A percentile compares a stretch with the other conserved stretches of the same genome.
These are phyloP conservation scores for Toxostoma redivivum DNA, from an alignment of 2,113 vertebrate species.

Conservation along the genomic window DNA sequence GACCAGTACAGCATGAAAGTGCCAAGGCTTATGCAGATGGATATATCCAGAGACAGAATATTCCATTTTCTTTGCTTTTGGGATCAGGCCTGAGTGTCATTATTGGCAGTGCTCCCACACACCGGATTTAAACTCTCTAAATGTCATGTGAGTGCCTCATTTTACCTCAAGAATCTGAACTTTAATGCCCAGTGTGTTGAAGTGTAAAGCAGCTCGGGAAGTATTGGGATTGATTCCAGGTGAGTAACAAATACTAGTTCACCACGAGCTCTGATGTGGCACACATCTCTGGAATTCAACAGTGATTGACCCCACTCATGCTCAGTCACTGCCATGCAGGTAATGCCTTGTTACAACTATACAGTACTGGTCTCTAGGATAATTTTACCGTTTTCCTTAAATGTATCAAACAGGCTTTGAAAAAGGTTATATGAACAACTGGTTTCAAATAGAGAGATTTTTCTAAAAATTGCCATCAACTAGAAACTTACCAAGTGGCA, in stretches of 20 bases:
- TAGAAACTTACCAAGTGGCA: neutral
- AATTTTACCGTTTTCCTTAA: neutral
- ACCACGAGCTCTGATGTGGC: neutral
- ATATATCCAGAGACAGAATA: neutral
- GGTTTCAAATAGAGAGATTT: neutral
- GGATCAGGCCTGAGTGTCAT: neutral
- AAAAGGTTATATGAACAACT: neutral
- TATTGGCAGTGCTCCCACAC: neutral
- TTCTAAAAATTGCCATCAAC: neutral
- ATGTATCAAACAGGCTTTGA: neutral
- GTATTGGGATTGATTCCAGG: neutral
- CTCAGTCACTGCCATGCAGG: neutral
- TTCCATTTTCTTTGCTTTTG: neutral
- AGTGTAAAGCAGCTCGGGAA: neutral
- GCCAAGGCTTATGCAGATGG: neutral
- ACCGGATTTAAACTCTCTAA: neutral
- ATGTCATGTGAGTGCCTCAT: neutral
- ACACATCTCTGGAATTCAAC: neutral
- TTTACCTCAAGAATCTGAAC: neutral
- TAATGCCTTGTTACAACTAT: rapidly evolving
- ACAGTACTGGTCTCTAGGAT: neutral
- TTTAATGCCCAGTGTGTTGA: neutral
- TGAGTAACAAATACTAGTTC: neutral
- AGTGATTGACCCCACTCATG: rapidly evolving
- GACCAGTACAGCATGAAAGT: neutral